These are phyloP conservation scores for Progne subis DNA, from an alignment of 2,113 vertebrate species.

Conservation along the genomic window DNA sequence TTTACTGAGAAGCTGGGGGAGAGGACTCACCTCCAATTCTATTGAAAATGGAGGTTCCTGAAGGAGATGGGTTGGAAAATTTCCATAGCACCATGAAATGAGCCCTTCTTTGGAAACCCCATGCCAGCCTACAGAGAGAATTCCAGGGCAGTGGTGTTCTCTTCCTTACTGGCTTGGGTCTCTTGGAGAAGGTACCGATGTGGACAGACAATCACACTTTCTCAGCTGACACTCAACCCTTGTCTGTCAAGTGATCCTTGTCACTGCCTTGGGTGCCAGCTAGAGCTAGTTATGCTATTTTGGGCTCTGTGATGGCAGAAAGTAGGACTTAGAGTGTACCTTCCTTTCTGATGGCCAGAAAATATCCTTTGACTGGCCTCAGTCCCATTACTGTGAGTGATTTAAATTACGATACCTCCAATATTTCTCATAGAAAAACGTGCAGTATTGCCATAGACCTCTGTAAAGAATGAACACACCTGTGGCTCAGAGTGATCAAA, in stretches of 20 bases:
- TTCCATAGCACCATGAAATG: background rate
- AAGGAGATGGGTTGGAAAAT: accelerated
- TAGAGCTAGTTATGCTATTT: background rate
- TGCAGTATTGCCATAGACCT: background rate
- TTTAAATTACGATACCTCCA: background rate
- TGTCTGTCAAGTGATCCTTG: background rate
- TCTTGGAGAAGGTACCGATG: background rate
- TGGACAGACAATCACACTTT: background rate
- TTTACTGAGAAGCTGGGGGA: background rate
- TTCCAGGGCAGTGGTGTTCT: background rate
- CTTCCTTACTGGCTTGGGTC: background rate
- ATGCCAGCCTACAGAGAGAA: background rate
- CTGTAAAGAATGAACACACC: background rate
- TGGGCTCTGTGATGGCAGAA: background rate
- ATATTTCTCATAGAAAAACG: background rate
- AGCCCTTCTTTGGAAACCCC: background rate
- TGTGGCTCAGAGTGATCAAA: background rate
- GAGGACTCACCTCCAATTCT: background rate
- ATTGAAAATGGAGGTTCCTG: background rate
- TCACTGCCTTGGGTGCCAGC: background rate
- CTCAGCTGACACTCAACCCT: background rate
- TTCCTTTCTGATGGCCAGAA: background rate
- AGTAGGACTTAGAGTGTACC: background rate
- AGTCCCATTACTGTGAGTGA: background rate
- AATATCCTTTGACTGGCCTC: background rate